These are phyloP conservation scores for Heliconius himera DNA, from an alignment of 1,140 invertebrate genomes.

Conservation along the genomic window DNA sequence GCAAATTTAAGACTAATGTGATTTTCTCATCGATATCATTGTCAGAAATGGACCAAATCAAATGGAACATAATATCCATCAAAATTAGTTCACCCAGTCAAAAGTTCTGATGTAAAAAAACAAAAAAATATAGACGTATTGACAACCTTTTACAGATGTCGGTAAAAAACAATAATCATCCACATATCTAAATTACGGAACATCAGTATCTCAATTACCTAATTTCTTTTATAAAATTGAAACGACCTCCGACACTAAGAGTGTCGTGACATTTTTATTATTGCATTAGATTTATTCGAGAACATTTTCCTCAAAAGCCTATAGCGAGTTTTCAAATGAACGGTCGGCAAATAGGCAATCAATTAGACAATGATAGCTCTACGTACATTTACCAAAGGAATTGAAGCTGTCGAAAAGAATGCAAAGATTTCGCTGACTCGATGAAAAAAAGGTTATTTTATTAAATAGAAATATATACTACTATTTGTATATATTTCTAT, in stretches of 20 bases:
- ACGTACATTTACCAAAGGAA: background rate
- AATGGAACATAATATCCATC: no score
- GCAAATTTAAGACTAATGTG: no score
- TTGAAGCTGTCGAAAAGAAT: background rate
- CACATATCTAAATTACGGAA: background rate
- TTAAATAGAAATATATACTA: no score
- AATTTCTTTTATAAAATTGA: background rate
- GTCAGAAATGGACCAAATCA: no score
- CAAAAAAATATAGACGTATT: no score
- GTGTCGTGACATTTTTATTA: constrained; percentile 9
- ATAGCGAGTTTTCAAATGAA: constrained; percentile 15
- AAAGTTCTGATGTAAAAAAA: no score
- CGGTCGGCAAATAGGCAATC: constrained; percentile 5
- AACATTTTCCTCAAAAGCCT: constrained; percentile 9
- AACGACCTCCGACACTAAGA: background rate
- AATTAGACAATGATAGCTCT: constrained; percentile 14
- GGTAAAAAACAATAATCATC: no score
- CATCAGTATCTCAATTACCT: background rate
- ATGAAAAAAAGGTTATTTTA: no score
- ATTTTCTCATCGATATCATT: no score
- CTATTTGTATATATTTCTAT: no score
- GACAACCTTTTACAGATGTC: no score
- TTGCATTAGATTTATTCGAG: constrained; percentile 1
- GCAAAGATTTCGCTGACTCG: constrained; percentile 10
- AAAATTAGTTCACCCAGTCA: no score